Base-by-base conservation (phyloP, 2,113 vertebrate species). In the Amia ocellicauda region DNA sequence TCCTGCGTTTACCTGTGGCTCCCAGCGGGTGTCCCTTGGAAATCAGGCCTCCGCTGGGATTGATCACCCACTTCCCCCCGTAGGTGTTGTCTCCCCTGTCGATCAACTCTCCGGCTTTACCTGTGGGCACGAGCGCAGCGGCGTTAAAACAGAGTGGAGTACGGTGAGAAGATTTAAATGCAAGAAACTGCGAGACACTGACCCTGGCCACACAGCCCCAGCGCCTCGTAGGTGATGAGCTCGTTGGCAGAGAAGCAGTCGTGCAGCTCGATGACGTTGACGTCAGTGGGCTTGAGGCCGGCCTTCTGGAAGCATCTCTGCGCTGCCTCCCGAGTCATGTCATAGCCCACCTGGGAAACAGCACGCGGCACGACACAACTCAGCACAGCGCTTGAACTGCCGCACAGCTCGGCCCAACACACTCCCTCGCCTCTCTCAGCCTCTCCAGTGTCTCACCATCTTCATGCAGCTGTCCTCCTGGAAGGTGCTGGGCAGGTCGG, bases 1-100 rank as follows among this genome's bases (percentile, higher is more conserved):
- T n/a, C n/a, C n/a, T n/a, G n/a, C n/a, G 17, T 28, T 71, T 86
- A 98, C 96, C 97, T 94, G 97, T 99, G 57, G 97, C 97, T 36
- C 97, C 97, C 16, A 99, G 85, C 11, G 97, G 97, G 66, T 99
- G 97, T 78, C 96, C 97, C 78, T 98, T 99, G n/a, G 96, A 94
- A 85, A 98, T 93, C 78, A 99, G 87, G 29, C 97, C 97, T 24
- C 97, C 97, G 0, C 96, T 99, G 17, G 97, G 97, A 80, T 99
- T 99, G 72, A 99, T 58, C 36, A 99, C 95, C 92, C 93, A 96
- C 73, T 94, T 95, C 58, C 97, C 96, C 74, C 95, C 96, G 0
- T 99, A 99, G 0, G 95, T 99, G 62, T 94, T 99, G 84, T 98
- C 95, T 70, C 95, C 97, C 81, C 86, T 89, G 75, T 99, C 97